Evolutionary conservation across 2,797 vertebrate genomes (phyloP), one percentile per base, ranked within the genome.

Genomic region (Ficedula albicollis): DNA sequence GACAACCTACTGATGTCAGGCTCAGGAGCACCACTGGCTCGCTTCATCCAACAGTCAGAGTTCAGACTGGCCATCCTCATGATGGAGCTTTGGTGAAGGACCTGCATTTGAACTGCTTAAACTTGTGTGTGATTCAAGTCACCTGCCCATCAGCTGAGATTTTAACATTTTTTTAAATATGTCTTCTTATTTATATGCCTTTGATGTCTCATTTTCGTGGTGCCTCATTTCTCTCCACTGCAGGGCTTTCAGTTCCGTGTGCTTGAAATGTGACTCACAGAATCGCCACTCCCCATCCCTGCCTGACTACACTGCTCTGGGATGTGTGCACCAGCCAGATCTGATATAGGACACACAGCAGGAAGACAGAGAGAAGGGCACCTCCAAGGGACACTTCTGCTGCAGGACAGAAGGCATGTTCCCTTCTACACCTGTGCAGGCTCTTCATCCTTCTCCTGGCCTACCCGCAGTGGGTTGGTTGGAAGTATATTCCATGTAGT

Each of bases 201-300:
- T 95, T 96, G 78, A 91, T 93, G 60, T 83, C 82, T 90, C 78
- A 39, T 95, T 79, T 93, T 79, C 75, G n/a, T 70, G 78, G 84
- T 89, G 87, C 68, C 67, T 84, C 16, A 11, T 80, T 94, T 87
- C 81, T 44, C 84, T 55, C 67, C 68, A 17, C 63, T 70, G 43
- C 49, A 70, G 75, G 44, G 63, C 64, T 90, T 87, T 63, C 64
- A 49, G 75, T 91, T 89, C 64, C 0, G 1, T 70, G n/a, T 83
- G 63, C 68, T 89, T 68, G 72, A 77, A 74, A 44, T 26, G 34
- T 94, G 91, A 89, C 52, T 95, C 92, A 90, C 3, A 27, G 29
- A 59, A 17, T 36, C 3, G 9, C 75, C 56, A 32, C 84, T 93
- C 74, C 88, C 68, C 34, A 74, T 86, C 70, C 77, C 77, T 79